Percentiles rank a stretch among this genome's conserved stretches.
These are phyloP conservation scores for Chalcis sispes DNA, from an alignment of 2,888 invertebrate species.

Conservation along the genomic window DNA sequence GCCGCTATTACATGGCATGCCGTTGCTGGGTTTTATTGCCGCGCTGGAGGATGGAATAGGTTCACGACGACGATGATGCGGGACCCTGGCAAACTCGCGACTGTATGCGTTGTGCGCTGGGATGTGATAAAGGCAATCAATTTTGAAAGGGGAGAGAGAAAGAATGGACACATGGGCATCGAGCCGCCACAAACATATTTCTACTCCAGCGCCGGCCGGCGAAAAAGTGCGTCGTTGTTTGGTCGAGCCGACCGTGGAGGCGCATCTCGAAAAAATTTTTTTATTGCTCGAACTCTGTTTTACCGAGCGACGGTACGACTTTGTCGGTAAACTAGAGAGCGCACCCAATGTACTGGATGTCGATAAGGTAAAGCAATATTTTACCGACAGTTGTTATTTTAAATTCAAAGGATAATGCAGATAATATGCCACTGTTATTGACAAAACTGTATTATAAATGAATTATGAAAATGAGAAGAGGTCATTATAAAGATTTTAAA, in stretches of 20 bases:
- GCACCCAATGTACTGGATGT: too few relatives aligned
- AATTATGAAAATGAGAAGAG: too few relatives aligned
- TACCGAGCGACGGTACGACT: not conserved
- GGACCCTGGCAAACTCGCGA: conserved; percentile 5
- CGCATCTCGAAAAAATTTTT: not conserved
- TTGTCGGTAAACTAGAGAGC: conserved; percentile 1
- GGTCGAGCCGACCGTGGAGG: not conserved
- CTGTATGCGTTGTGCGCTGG: not conserved
- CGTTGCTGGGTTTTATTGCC: not conserved
- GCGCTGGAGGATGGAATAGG: too few relatives aligned
- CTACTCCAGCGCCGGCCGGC: conserved; percentile 48
- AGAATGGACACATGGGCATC: not conserved
- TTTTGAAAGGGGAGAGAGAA: too few relatives aligned
- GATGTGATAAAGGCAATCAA: too few relatives aligned
- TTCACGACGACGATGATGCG: too few relatives aligned
- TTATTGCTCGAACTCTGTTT: not conserved
- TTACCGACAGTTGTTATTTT: conserved; percentile 1
- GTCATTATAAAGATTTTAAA: too few relatives aligned
- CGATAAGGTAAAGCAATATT: too few relatives aligned
- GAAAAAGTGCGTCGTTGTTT: conserved; percentile 16
- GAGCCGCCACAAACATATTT: not conserved
- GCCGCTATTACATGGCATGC: not conserved
- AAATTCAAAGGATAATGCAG: too few relatives aligned
- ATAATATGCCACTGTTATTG: too few relatives aligned
- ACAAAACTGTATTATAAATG: too few relatives aligned